These are phyloP conservation scores for Shargacucullia verbasci DNA, from an alignment of 2,888 invertebrate species.

Conservation along the genomic window DNA sequence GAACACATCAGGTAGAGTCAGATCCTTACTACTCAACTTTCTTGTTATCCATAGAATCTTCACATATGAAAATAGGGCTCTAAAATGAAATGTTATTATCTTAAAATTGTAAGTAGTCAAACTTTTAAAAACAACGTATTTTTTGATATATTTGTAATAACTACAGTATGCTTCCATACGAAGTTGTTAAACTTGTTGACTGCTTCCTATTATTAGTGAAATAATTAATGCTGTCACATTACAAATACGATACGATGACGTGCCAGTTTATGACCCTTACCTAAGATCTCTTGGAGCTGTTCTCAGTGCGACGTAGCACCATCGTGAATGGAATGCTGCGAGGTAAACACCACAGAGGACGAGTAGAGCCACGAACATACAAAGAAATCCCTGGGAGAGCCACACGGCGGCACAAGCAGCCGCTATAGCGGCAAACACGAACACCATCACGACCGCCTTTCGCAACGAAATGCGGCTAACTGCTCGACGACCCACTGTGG, in stretches of 20 bases:
- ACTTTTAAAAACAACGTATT: background rate
- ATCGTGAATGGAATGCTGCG: slow-evolving; percentile 91
- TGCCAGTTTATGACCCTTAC: slow-evolving; percentile 82
- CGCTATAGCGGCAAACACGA: slow-evolving; percentile 77
- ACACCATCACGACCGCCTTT: slow-evolving; percentile 81
- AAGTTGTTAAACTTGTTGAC: background rate
- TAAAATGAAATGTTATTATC: slow-evolving; percentile 76
- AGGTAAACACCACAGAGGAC: slow-evolving; percentile 90
- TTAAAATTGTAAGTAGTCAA: background rate
- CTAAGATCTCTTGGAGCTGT: slow-evolving; percentile 93
- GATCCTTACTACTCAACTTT: slow-evolving; percentile 91
- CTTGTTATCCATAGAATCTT: slow-evolving; percentile 91
- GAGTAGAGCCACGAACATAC: slow-evolving; percentile 90
- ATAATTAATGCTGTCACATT: slow-evolving; percentile 12
- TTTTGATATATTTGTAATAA: no score
- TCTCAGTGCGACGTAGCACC: slow-evolving; percentile 93
- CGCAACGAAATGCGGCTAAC: slow-evolving; percentile 86
- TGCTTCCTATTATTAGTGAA: slow-evolving; percentile 2
- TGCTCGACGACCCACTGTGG: slow-evolving; percentile 69
- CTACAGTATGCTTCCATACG: background rate
- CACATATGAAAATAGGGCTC: slow-evolving; percentile 91
- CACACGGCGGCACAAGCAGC: slow-evolving; percentile 82
- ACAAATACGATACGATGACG: slow-evolving; percentile 52
- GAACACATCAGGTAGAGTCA: slow-evolving; percentile 94
- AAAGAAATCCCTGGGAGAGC: slow-evolving; percentile 90